Base-by-base conservation (phyloP, 2,113 vertebrate species). In the Nyctibius bracteatus region DNA sequence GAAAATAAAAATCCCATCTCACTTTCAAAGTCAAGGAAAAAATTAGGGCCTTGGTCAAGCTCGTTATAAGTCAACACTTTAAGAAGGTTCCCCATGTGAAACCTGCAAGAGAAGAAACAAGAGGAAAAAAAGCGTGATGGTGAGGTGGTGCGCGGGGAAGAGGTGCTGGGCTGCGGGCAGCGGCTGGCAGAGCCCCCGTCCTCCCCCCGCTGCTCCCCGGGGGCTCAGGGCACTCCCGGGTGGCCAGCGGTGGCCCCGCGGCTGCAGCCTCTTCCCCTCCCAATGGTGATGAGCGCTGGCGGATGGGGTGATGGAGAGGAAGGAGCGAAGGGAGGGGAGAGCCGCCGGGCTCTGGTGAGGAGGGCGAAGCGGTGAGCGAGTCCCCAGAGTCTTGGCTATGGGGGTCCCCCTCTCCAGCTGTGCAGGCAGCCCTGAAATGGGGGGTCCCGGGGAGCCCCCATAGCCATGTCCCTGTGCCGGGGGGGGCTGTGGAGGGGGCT, bases 1-100 rank as follows among this genome's bases (percentile, higher is more conserved):
- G 91, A 94, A 98, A 98, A 97, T 94, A 95, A 98, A 97, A 97
- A 97, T 97, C 97, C 97, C 98, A 98, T 98, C 99, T 99, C 99
- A 99, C 99, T 98, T 99, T 99, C 99, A 99, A 99, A 99, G 99
- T 99, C 99, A 99, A 99, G 99, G 99, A 99, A 99, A 99, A 99
- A 98, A 98, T 99, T 99, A 98, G 98, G 98, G 98, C 99, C 98
- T 99, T 99, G 99, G 98, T 99, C 99, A 99, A 99, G 98, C 95
- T 99, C 99, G 98, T 98, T 97, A 98, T 98, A 99, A 99, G 99
- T 98, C 98, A 99, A 98, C 98, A 99, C 98, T 99, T 99, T 99
- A 98, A 99, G 98, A 98, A 99, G 98, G 98, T 99, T 99, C 98
- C 99, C 99, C 99, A 99, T 99, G 98, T 98, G 98, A 98, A 98